A percentile compares a stretch with the other conserved stretches of the same genome.
Evolutionary conservation across 2,113 vertebrate genomes (phyloP).

Genomic region (Isurus oxyrinchus): DNA sequence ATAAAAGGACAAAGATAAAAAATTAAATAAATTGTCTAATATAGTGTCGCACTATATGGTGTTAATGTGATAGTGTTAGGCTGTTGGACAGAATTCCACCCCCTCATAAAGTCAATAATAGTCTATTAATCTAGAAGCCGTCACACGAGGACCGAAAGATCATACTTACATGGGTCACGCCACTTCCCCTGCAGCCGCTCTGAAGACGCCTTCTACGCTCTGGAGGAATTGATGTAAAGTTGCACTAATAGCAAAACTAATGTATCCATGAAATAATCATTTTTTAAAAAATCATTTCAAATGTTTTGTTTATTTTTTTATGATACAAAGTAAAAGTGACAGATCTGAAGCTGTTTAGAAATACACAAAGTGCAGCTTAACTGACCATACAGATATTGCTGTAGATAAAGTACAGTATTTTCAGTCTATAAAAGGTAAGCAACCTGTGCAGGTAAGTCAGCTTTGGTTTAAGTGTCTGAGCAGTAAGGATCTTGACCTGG

Average conservation of each 20-base stretch:
- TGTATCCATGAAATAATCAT: constrained; percentile 2
- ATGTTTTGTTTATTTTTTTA: constrained; percentile 98
- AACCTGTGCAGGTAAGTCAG: constrained; percentile 89
- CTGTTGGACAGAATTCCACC: background rate
- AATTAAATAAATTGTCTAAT: background rate
- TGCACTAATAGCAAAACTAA: background rate
- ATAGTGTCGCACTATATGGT: background rate
- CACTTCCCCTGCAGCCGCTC: background rate
- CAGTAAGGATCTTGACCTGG: constrained; percentile 71
- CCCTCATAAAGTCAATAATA: background rate
- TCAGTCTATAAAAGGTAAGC: constrained; percentile 74
- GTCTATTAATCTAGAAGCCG: background rate
- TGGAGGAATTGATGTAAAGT: background rate
- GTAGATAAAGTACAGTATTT: constrained; percentile 88
- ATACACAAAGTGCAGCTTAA: constrained; percentile 99
- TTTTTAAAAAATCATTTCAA: constrained; percentile 73
- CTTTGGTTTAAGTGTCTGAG: constrained; percentile 97
- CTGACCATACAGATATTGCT: constrained; percentile 99
- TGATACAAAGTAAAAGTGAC: constrained; percentile 99
- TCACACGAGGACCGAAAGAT: background rate
- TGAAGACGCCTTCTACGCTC: background rate
- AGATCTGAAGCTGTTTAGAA: constrained; percentile 94
- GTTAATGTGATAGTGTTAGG: background rate
- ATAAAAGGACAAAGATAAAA: background rate
- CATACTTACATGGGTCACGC: background rate